phyloP scores from a whole-genome alignment of 2,888 invertebrate genomes.

The Ophonus ardosiacus region DNA sequence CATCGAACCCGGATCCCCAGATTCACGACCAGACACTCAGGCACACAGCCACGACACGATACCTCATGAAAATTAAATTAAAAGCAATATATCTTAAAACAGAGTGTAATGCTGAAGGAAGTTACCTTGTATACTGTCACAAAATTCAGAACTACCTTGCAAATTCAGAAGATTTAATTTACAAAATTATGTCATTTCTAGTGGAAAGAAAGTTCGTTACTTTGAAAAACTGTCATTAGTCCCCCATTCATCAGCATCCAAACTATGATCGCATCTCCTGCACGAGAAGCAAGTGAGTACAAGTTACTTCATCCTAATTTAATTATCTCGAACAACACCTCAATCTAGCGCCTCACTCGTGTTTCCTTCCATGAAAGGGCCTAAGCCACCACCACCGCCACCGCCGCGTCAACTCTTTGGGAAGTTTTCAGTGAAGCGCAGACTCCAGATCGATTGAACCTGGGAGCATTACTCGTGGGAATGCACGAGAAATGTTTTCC shows the following conservation, averaged over 20 bases:
- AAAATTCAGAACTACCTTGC: background rate
- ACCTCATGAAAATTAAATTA: too few relatives aligned
- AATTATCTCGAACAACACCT: constrained; percentile 36
- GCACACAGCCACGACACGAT: too few relatives aligned
- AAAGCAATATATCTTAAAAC: too few relatives aligned
- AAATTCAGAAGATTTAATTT: background rate
- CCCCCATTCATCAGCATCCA: background rate
- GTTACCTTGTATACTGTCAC: background rate
- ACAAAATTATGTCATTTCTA: background rate
- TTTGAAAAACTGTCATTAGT: background rate
- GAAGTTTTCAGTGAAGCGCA: constrained; percentile 12
- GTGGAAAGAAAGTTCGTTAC: background rate
- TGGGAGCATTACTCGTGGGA: constrained; percentile 25
- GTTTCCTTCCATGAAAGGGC: background rate
- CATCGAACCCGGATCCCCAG: too few relatives aligned
- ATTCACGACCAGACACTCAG: too few relatives aligned
- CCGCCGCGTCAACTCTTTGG: background rate
- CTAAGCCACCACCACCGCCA: background rate
- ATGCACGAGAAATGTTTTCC: constrained; percentile 22
- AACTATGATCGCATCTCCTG: background rate
- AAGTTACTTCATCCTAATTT: constrained; percentile 17
- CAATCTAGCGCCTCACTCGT: background rate
- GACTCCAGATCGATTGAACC: background rate
- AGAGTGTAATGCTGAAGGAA: too few relatives aligned
- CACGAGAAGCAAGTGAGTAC: background rate